These are phyloP conservation scores for Aix galericulata DNA, from an alignment of 2,113 vertebrate genomes.

Conservation along the genomic window DNA sequence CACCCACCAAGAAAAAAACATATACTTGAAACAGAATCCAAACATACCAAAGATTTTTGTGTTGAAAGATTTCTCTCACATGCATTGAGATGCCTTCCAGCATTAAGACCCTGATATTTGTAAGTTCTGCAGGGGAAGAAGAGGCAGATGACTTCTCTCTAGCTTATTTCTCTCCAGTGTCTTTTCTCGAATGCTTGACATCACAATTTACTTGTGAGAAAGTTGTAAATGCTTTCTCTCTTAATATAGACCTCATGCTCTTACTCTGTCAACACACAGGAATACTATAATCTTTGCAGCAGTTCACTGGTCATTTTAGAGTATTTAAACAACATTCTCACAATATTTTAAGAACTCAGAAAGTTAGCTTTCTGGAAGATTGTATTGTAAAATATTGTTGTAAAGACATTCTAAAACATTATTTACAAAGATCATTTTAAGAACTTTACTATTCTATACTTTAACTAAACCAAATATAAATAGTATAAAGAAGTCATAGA, in stretches of 20 bases:
- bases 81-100: neutral
- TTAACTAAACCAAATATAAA: neutral
- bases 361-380: neutral
- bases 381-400: neutral
- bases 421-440: neutral
- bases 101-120: neutral
- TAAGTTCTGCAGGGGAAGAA: neutral
- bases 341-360: neutral
- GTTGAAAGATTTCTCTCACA: neutral
- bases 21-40: neutral
- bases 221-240: neutral
- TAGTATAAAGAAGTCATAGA: neutral
- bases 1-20: neutral
- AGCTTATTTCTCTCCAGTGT: neutral
- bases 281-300: neutral
- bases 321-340: neutral
- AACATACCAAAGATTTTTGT: neutral
- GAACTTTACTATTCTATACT: neutral
- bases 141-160: neutral
- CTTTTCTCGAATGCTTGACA: neutral
- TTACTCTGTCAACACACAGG: neutral
- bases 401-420: neutral
- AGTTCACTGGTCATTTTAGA: neutral
- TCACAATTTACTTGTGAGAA: neutral
- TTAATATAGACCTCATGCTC: neutral